These are phyloP conservation scores for Sminthurinus signatus DNA, from an alignment of 1,140 invertebrate species.

Conservation along the genomic window DNA sequence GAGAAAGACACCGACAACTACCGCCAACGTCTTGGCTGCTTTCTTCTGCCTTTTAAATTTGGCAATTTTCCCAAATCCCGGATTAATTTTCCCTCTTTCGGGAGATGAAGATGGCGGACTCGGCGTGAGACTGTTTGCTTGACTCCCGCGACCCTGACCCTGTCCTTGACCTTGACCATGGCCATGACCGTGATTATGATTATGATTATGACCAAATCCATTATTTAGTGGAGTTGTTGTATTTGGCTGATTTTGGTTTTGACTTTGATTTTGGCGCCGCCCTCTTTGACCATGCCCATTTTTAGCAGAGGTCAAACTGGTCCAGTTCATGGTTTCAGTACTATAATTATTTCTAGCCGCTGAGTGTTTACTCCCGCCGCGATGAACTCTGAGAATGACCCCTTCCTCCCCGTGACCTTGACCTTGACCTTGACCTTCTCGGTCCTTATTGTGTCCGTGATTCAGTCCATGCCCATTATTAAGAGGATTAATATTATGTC, in stretches of 20 bases:
- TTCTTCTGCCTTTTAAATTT: conserved; percentile 94
- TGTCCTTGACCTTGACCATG: conserved; percentile 3
- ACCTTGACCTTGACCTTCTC: not conserved
- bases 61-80: conserved; percentile 51
- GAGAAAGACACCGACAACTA: conserved; percentile 55
- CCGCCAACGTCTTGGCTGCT: conserved; percentile 87
- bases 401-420: conserved; percentile 17
- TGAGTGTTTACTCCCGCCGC: conserved; percentile 40
- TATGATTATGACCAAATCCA: not conserved
- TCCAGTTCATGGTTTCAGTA: conserved; percentile 28
- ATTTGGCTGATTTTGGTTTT: not conserved
- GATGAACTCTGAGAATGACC: conserved; percentile 40
- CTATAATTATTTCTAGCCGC: conserved; percentile 2
- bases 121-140: conserved; percentile 34
- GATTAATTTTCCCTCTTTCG: conserved; percentile 39
- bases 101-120: conserved; percentile 42
- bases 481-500: not conserved
- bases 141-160: conserved; percentile 25
- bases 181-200: conserved; percentile 14
- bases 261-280: not conserved
- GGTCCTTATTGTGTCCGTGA: not conserved
- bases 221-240: not conserved
- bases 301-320: not conserved
- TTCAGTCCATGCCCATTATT: not conserved
- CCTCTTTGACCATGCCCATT: not conserved